phyloP scores from a whole-genome alignment of 2,113 vertebrate genomes.

The Ctenomys sociabilis region DNA sequence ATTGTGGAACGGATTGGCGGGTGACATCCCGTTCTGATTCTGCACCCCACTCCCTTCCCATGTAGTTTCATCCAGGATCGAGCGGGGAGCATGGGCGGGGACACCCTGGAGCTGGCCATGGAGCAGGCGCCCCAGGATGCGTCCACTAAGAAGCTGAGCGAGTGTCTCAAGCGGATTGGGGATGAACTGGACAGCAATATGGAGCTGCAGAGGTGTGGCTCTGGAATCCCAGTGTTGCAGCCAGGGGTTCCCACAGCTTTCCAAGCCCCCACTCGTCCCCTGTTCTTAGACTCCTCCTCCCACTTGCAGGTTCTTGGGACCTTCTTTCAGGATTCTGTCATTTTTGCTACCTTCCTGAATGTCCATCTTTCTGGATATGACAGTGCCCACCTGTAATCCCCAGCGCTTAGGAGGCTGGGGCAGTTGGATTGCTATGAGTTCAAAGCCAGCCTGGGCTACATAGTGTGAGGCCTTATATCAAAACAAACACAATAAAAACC shows the following conservation, averaged over 20 bases:
- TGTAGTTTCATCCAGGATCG: slow-evolving; percentile 85
- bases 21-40: slow-evolving; percentile 31
- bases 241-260: neutral
- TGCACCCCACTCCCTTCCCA: slow-evolving; percentile 16
- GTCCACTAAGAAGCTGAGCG: slow-evolving; percentile 88
- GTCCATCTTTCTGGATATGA: neutral
- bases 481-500: neutral
- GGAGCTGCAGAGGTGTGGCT: slow-evolving; percentile 90
- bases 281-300: too few species aligned
- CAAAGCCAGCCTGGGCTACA: neutral
- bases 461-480: neutral
- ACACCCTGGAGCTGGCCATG: slow-evolving; percentile 60
- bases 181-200: slow-evolving; percentile 92
- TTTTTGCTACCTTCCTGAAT: too few species aligned
- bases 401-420: neutral
- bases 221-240: neutral
- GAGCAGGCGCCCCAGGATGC: slow-evolving; percentile 86
- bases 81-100: slow-evolving; percentile 74
- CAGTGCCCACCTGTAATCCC: neutral
- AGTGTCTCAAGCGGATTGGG: slow-evolving; percentile 92
- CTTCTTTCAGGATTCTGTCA: neutral
- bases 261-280: neutral
- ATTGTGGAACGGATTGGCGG: neutral
- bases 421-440: neutral
- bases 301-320: neutral